Percentiles rank a stretch among this genome's conserved stretches.
These are phyloP conservation scores for Rhabdomys dilectus DNA, from an alignment of 2,113 vertebrate species.

Conservation along the genomic window DNA sequence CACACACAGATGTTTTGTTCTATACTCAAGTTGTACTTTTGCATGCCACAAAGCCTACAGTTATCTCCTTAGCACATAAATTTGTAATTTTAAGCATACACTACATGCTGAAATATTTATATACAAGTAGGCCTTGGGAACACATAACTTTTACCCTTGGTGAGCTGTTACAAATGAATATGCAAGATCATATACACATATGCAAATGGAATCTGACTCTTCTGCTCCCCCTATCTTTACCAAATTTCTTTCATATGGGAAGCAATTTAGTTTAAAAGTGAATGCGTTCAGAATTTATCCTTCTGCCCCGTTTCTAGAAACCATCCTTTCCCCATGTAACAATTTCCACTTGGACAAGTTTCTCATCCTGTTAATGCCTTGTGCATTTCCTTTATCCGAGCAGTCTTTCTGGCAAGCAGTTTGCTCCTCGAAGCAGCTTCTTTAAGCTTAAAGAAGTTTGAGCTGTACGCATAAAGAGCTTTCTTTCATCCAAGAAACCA, in stretches of 20 bases:
- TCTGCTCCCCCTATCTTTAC: not conserved
- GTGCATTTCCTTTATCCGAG: slow-evolving; percentile 41
- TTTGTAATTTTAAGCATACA: slow-evolving; percentile 32
- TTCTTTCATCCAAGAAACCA: slow-evolving; percentile 63
- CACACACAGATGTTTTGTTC: slow-evolving; percentile 26
- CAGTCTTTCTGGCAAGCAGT: slow-evolving; percentile 43
- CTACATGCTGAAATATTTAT: slow-evolving; percentile 39
- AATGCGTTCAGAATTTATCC: not conserved
- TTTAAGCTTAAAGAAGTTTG: slow-evolving; percentile 55
- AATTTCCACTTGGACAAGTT: slow-evolving; percentile 46
- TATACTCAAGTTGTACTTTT: slow-evolving; percentile 36
- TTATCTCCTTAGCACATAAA: slow-evolving; percentile 40
- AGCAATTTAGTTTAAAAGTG: slow-evolving; percentile 23
- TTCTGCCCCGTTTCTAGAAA: slow-evolving; percentile 11
- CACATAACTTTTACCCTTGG: not conserved
- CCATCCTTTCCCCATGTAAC: not conserved
- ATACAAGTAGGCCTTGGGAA: slow-evolving; percentile 28
- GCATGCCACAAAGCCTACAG: not conserved
- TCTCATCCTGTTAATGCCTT: slow-evolving; percentile 59
- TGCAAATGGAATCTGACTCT: not conserved
- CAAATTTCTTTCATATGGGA: not conserved
- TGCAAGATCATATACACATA: not conserved
- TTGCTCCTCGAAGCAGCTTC: slow-evolving; percentile 41
- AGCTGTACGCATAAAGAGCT: slow-evolving; percentile 49
- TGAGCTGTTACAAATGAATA: slow-evolving; percentile 51